Percentiles rank a stretch among this genome's conserved stretches.
Conservation (phyloP, 2,888 invertebrate species). For the Megalurothrips usitatus region DNA sequence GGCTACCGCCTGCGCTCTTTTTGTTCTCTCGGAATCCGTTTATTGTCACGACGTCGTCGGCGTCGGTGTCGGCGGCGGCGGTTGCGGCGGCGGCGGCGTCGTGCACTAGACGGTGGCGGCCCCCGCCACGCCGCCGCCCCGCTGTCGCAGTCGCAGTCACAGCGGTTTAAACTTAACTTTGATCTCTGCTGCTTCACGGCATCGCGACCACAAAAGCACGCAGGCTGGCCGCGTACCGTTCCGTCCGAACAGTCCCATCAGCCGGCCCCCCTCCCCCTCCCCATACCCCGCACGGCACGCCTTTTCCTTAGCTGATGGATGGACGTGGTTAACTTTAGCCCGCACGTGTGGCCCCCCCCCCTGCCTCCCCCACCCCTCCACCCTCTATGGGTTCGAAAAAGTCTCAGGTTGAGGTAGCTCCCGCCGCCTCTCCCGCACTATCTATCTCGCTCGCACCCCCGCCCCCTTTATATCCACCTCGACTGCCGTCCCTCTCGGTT, state of each 20-base stretch:
- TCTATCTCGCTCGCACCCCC: not conserved
- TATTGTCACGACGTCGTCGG: not conserved
- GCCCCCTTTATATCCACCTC: too few relatives aligned
- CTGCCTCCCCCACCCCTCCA: too few relatives aligned
- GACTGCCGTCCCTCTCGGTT: too few relatives aligned
- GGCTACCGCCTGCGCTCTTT: too few relatives aligned
- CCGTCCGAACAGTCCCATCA: not conserved
- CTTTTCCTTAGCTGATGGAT: not conserved
- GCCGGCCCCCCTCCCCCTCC: not conserved
- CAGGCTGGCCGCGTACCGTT: not conserved
- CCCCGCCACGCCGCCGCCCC: not conserved
- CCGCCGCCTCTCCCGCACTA: not conserved
- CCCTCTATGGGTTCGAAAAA: not conserved
- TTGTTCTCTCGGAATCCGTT: too few relatives aligned
- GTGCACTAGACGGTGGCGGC: not conserved
- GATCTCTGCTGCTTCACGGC: conserved; percentile 15
- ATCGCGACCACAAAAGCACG: conserved; percentile 14
- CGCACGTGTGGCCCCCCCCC: not conserved
- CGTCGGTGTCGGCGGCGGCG: not conserved
- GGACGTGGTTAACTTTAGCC: not conserved
- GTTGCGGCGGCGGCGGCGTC: not conserved
- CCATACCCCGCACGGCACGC: not conserved
- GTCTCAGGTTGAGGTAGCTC: not conserved
- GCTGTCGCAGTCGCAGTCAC: not conserved
- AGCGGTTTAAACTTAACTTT: conserved; percentile 16